phyloP scores from a whole-genome alignment of 2,888 invertebrate genomes.

The Rhagonycha lutea region DNA sequence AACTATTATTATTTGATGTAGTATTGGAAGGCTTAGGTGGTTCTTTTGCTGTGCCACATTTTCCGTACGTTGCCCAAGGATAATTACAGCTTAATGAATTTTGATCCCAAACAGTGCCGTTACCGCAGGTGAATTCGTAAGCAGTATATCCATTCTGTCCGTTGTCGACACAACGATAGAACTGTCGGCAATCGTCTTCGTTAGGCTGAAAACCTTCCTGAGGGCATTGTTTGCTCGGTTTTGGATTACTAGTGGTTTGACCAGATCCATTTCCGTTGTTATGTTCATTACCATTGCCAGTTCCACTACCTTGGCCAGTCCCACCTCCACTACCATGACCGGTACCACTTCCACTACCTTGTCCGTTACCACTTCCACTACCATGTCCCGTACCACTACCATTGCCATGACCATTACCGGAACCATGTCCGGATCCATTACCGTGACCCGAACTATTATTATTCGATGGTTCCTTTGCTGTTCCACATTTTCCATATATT shows the following conservation, averaged over 20 bases:
- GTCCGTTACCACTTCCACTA: neutral
- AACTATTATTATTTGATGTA: neutral
- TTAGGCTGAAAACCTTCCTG: constrained; percentile 64
- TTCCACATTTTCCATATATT: constrained; percentile 29
- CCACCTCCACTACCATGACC: neutral
- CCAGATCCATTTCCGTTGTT: neutral
- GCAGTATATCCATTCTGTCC: constrained; percentile 64
- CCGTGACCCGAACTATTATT: neutral
- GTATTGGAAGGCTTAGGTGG: constrained; percentile 16
- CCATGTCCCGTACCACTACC: neutral
- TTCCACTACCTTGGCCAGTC: neutral
- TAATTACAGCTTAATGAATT: constrained; percentile 19
- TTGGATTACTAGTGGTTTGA: neutral
- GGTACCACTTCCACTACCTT: neutral
- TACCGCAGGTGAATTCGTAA: constrained; percentile 74
- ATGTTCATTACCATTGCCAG: neutral
- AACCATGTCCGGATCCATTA: neutral
- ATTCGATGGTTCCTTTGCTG: constrained; percentile 2
- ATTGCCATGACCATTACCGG: neutral
- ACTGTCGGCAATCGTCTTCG: constrained; percentile 70
- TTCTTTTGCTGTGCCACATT: constrained; percentile 24
- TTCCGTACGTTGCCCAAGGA: constrained; percentile 30
- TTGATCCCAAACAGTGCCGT: constrained; percentile 42
- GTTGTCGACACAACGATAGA: constrained; percentile 75
- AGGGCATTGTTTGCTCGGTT: neutral